These are phyloP conservation scores for Clarias macrocephalus DNA, from an alignment of 2,113 vertebrate species.

Conservation along the genomic window DNA sequence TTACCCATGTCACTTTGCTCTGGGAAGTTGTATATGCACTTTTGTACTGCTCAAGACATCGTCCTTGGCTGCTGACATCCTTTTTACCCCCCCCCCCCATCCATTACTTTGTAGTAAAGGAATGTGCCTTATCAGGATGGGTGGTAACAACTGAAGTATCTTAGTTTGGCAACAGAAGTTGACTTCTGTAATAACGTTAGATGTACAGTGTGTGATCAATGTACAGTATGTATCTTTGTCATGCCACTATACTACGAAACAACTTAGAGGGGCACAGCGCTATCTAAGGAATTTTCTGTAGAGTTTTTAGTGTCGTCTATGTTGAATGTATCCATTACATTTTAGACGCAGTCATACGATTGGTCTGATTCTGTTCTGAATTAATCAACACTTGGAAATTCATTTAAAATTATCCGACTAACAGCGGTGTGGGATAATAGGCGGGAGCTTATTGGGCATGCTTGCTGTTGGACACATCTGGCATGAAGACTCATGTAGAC, in stretches of 20 bases:
- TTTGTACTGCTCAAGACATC: not conserved
- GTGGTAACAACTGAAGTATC: not conserved
- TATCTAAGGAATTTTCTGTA: not conserved
- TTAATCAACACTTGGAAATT: constrained; percentile 1
- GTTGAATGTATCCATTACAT: not conserved
- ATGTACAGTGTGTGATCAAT: not conserved
- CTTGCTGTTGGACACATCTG: not conserved
- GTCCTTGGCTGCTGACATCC: not conserved
- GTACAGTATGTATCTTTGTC: not conserved
- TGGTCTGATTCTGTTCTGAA: not conserved
- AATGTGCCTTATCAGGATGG: not conserved
- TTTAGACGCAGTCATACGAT: not conserved
- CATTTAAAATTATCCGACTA: constrained; percentile 1
- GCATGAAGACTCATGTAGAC: not conserved
- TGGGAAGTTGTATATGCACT: not conserved
- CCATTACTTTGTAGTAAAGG: not conserved
- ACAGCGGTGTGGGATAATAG: constrained; percentile 8
- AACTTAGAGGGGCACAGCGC: too few species aligned
- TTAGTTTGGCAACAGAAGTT: not conserved
- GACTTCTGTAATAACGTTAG: not conserved
- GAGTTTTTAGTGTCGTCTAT: not conserved
- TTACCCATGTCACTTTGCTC: not conserved
- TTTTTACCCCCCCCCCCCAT: not conserved
- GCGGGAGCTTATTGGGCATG: constrained; percentile 22
- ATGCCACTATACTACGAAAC: not conserved